These are phyloP conservation scores for Hafferia zeledoni DNA, from an alignment of 2,797 vertebrate species.

Conservation along the genomic window DNA sequence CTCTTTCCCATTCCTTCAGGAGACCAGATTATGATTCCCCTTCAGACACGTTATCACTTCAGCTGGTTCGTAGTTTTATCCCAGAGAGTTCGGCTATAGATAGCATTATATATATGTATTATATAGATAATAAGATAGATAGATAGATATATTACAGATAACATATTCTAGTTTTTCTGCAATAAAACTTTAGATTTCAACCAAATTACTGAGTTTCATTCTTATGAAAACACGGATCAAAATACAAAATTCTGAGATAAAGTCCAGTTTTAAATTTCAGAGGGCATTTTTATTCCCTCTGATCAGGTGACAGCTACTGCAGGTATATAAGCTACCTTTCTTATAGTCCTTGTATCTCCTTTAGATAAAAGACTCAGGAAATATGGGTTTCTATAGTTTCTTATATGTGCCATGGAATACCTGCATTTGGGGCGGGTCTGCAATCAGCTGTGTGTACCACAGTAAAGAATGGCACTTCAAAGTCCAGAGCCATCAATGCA, in stretches of 20 bases:
- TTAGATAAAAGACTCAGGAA: background rate
- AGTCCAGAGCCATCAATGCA: background rate
- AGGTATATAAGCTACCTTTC: background rate
- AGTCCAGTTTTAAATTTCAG: background rate
- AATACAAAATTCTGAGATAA: background rate
- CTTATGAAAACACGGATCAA: background rate
- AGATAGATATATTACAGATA: no score
- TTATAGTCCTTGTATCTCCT: background rate
- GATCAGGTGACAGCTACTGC: background rate
- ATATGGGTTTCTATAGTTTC: background rate
- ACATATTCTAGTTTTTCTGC: background rate
- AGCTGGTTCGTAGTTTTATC: no score
- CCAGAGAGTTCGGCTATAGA: no score
- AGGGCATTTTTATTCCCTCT: background rate
- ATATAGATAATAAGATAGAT: no score
- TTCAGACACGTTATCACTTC: no score
- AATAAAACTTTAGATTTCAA: background rate
- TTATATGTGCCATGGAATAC: background rate
- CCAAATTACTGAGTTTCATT: background rate
- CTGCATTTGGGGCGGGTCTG: no score
- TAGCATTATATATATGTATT: no score
- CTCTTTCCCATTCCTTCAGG: background rate
- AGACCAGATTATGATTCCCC: background rate
- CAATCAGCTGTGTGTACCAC: no score
- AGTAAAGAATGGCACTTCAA: background rate